A percentile compares a stretch with the other conserved stretches of the same genome.
Conservation (phyloP, 1,140 invertebrate species). For the Arctopsyche grandis region DNA sequence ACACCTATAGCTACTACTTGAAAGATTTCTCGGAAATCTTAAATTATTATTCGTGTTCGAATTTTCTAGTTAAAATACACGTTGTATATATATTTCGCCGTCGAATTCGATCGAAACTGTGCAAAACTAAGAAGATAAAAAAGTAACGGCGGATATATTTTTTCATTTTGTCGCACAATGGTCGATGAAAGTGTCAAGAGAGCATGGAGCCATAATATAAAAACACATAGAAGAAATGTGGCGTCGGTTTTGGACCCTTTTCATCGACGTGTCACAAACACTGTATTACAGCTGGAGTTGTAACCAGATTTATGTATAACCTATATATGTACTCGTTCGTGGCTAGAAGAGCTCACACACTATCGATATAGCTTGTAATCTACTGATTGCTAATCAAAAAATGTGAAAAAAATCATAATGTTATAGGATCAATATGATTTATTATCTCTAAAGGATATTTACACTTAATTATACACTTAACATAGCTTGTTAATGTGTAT, state of each 20-base stretch:
- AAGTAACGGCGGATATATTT: not conserved
- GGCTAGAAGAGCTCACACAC: no score
- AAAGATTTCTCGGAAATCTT: no score
- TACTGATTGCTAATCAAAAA: not conserved
- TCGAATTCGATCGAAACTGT: not conserved
- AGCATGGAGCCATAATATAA: not conserved
- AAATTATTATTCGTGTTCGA: no score
- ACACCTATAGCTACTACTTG: no score
- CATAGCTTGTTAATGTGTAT: no score
- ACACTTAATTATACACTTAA: no score
- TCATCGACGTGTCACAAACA: slow-evolving; percentile 25
- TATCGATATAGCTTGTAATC: no score
- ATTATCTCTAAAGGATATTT: not conserved
- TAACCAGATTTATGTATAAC: slow-evolving; percentile 7
- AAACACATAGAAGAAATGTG: not conserved
- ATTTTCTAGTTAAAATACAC: not conserved
- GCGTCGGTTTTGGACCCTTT: slow-evolving; percentile 3
- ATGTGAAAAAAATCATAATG: no score
- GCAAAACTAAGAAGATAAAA: not conserved
- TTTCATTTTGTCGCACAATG: not conserved
- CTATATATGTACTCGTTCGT: not conserved
- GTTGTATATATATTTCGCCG: not conserved
- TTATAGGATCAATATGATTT: not conserved
- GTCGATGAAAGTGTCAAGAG: slow-evolving; percentile 6
- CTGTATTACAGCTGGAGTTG: slow-evolving; percentile 17